Percentiles rank a stretch among this genome's conserved stretches.
Conservation (phyloP, 2,888 invertebrate species). For the Gari tellinella region DNA sequence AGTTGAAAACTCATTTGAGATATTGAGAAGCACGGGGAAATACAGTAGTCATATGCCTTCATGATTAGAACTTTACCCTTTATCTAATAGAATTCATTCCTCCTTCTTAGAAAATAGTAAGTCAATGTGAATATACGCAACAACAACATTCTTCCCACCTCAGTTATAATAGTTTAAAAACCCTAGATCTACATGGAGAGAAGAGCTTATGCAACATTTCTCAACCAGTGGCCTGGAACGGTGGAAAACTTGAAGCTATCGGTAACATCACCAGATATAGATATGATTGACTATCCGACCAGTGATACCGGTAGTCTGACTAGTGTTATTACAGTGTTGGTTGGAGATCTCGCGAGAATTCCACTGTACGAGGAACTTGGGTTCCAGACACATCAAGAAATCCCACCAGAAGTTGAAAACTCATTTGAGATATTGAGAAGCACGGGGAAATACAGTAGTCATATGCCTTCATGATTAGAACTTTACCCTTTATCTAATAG, state of each 20-base stretch:
- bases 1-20: conserved; percentile 60
- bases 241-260: conserved; percentile 44
- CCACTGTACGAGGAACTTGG: conserved; percentile 70
- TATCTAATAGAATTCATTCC: no score
- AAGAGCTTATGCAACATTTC: conserved; percentile 76
- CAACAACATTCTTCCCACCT: conserved; percentile 35
- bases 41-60: conserved; percentile 48
- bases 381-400: conserved; percentile 72
- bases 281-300: conserved; percentile 70
- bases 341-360: conserved; percentile 74
- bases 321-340: conserved; percentile 68
- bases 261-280: conserved; percentile 76
- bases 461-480: conserved; percentile 3
- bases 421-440: conserved; percentile 51
- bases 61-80: no score
- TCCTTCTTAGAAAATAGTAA: no score
- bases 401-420: conserved; percentile 64
- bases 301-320: conserved; percentile 64
- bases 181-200: conserved; percentile 81
- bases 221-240: conserved; percentile 77
- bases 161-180: conserved; percentile 76
- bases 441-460: background rate
- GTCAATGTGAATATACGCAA: no score
- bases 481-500: no score
- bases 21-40: conserved; percentile 26